Evolutionary conservation across 2,113 vertebrate genomes (phyloP), one percentile per base, ranked within the genome.

Genomic region (Garra rufa): DNA sequence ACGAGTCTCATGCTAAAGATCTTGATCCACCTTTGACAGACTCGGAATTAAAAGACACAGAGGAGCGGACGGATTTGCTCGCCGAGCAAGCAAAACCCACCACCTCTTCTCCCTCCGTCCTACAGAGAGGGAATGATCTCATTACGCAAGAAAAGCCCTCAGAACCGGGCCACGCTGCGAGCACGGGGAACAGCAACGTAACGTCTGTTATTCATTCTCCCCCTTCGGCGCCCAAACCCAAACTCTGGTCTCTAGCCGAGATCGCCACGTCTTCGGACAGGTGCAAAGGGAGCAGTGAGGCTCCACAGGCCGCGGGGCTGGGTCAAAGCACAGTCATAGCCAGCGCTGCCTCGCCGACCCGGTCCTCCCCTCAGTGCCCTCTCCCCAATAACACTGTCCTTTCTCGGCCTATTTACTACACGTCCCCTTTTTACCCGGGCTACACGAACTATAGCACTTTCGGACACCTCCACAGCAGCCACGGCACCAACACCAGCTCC

Each of bases 391-490:
- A 95, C 92, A 95, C 97, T 24, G 97, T 98, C 48, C 94, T 99
- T 69, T 96, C 97, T 87, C 94, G 97, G 89, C 97, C 97, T 78
- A 95, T 99, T 73, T 98, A 99, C 92, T 99, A 99, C 96, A 96
- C 97, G 65, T 95, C 96, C 81, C 97, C 97, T 83, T 99, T 99
- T 94, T 99, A 99, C 90, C 95, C 97, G 13, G 97, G 97, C 88
- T 99, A 99, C 94, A 98, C 97, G 97, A 99, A 99, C 98, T 99
- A 99, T 92, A 94, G 96, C 92, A 96, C 95, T 89, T 99, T 99
- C 93, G 96, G 98, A 95, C 96, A 96, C 90, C 95, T 99, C 71
- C 97, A 98, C 89, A 94, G 96, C 92, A 95, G 94, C 90, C 95
- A 97, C 76, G 96, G 96, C 90, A 93, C 95, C 34, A 95, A 92